Evolutionary conservation across 2,113 vertebrate genomes (phyloP).

Genomic region (Eidolon helvum): DNA sequence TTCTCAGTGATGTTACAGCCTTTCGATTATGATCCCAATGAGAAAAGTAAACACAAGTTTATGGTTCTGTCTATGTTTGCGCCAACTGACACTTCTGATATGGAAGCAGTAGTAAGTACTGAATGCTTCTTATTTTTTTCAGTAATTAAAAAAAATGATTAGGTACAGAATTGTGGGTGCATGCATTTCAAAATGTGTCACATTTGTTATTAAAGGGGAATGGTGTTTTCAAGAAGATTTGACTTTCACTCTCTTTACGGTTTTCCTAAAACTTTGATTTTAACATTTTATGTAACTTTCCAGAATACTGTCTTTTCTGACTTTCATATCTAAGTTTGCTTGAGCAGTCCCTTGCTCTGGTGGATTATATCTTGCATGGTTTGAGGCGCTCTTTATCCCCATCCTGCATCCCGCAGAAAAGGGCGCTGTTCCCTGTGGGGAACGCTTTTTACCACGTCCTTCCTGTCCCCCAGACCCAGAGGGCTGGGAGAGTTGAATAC

Average conservation of each 20-base stretch:
- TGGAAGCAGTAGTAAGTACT: conserved; percentile 98
- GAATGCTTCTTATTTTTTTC: conserved; percentile 40
- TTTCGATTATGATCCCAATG: conserved; percentile 99
- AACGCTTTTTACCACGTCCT: not conserved
- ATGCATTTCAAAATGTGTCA: conserved; percentile 12
- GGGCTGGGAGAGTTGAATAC: not conserved
- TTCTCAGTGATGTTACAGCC: conserved; percentile 99
- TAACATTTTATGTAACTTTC: not conserved
- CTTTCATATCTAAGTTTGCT: not conserved
- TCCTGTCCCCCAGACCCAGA: not conserved
- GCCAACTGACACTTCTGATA: conserved; percentile 96
- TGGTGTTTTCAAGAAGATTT: not conserved
- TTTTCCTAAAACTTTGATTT: not conserved
- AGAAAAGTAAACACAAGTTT: conserved; percentile 99
- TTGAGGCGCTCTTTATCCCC: not conserved
- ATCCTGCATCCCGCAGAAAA: no score
- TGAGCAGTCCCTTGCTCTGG: not conserved
- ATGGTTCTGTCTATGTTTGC: conserved; percentile 99
- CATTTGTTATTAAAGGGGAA: not conserved
- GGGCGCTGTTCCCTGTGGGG: not conserved
- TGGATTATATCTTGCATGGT: not conserved
- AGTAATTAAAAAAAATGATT: not conserved
- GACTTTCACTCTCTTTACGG: not conserved
- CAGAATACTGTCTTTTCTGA: not conserved
- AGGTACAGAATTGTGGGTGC: conserved; percentile 29